These are phyloP conservation scores for Lamellibrachia columna DNA, from an alignment of 2,888 invertebrate genomes.

Conservation along the genomic window DNA sequence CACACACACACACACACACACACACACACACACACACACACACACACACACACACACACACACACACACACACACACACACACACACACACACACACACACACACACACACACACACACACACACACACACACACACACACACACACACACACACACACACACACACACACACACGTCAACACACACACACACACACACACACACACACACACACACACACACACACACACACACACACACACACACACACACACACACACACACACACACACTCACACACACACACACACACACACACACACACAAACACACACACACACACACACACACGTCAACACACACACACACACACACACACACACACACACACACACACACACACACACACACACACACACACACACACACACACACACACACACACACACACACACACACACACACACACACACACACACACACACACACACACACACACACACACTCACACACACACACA, in stretches of 20 bases:
- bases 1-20: background rate
- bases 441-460: background rate
- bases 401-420: background rate
- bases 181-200: too few relatives aligned
- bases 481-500: background rate
- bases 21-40: background rate
- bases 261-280: too few relatives aligned
- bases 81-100: too few relatives aligned
- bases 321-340: too few relatives aligned
- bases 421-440: background rate
- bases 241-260: too few relatives aligned
- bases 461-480: background rate
- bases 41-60: background rate
- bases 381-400: background rate
- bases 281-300: too few relatives aligned
- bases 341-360: too few relatives aligned
- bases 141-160: background rate
- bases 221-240: too few relatives aligned
- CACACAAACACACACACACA: too few relatives aligned
- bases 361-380: background rate
- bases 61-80: too few relatives aligned
- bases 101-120: background rate
- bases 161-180: background rate
- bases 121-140: background rate
- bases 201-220: too few relatives aligned